Base-by-base conservation (phyloP, 2,113 vertebrate species). In the Serinus canaria region DNA sequence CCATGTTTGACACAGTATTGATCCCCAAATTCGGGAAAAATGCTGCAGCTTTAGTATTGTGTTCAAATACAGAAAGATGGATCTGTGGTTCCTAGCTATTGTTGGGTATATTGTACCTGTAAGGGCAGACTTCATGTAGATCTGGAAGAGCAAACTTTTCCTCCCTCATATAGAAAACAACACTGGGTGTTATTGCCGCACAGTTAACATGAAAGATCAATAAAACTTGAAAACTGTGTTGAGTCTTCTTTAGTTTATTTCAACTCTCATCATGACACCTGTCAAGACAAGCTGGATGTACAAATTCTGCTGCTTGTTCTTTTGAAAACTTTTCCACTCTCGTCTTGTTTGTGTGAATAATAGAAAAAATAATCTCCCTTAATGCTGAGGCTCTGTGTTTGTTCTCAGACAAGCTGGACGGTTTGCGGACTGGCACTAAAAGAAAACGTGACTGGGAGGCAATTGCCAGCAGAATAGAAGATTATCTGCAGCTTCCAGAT, bases 401-500 rank as follows among this genome's bases (percentile, higher is more conserved):
- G 97, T 97, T 94, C 98, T 97, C 98, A 99, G 99, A 99, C 98
- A 99, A 99, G 97, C 97, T 99, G 98, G 99, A 99, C 63, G 99
- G 99, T 92, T 98, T 99, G 97, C 98, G 98, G 78, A 98, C 98
- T 94, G 98, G 99, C 31, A 97, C 99, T 94, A 99, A 99, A 97
- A 98, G 99, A 95, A 99, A 99, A 80, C 99, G 99, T 66, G 99
- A 99, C 94, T 98, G 98, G 95, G 98, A 98, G 76, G 97, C 98
- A 72, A 95, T 98, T 96, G 98, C 98, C 80, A 99, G 98, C 96
- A 98, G 98, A 91, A 97, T 99, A 97, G 99, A 99, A 92, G 98
- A 99, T 98, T 99, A 98, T 95, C 98, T 99, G 60, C 99, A 99
- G 97, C 99, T 99, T 94, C 99, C 99, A 14, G 99, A 99, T 88